Evolutionary conservation across 2,113 vertebrate genomes (phyloP).

Genomic region (Marmota flaviventris): DNA sequence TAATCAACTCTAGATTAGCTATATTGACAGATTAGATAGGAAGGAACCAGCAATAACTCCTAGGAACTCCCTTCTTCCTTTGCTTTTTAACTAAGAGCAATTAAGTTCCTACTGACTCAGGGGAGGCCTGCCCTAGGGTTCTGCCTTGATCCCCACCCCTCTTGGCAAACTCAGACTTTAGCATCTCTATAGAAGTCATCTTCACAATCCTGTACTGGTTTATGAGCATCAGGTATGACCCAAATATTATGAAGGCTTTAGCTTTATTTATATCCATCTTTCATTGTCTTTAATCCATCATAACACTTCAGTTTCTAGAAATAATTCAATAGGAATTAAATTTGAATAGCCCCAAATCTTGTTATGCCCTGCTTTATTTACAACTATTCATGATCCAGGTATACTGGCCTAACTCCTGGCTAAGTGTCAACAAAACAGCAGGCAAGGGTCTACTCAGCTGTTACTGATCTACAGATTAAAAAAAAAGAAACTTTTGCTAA

Average conservation of each 20-base stretch:
- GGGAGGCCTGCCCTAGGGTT: background rate
- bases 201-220: background rate
- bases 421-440: background rate
- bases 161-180: background rate
- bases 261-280: slow-evolving; percentile 13
- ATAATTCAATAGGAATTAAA: background rate
- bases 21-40: background rate
- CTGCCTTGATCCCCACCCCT: background rate
- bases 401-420: background rate
- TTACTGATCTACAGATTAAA: background rate
- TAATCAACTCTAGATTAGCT: background rate
- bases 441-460: background rate
- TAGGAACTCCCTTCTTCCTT: slow-evolving; percentile 9
- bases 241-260: background rate
- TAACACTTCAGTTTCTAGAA: slow-evolving; percentile 29
- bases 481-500: background rate
- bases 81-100: background rate
- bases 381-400: background rate
- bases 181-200: background rate
- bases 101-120: background rate
- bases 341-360: background rate
- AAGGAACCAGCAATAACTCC: background rate
- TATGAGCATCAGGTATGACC: background rate
- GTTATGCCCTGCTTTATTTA: background rate
- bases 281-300: slow-evolving; percentile 13